Conservation (phyloP, 1,140 invertebrate species). For the Formica selysi region DNA sequence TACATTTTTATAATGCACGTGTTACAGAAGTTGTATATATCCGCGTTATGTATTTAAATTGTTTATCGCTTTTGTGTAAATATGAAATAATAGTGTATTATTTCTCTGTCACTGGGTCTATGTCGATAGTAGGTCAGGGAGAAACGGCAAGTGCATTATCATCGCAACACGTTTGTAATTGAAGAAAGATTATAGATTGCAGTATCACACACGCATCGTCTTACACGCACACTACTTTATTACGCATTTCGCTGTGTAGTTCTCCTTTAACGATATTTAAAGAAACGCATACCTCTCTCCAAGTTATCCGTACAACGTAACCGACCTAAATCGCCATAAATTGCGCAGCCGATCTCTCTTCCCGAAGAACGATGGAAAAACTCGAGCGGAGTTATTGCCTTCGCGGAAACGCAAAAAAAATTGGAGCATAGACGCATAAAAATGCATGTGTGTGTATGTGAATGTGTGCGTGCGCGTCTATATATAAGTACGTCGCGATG, state of each 20-base stretch:
- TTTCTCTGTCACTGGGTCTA: not conserved
- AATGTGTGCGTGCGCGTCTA: too few relatives aligned
- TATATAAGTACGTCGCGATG: not conserved
- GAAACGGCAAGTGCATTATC: not conserved
- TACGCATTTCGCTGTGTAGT: not conserved
- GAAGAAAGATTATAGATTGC: constrained; percentile 22
- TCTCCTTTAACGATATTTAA: constrained; percentile 51
- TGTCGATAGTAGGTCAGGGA: constrained; percentile 41
- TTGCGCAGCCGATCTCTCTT: constrained; percentile 54
- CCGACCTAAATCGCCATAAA: constrained; percentile 59
- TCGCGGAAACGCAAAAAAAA: constrained; percentile 41
- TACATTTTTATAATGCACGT: not conserved
- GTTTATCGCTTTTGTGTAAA: not conserved
- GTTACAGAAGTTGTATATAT: not conserved
- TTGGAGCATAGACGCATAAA: constrained; percentile 10
- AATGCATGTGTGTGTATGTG: not conserved
- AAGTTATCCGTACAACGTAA: constrained; percentile 42
- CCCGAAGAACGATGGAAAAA: constrained; percentile 51
- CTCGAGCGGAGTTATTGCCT: constrained; percentile 49
- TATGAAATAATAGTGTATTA: not conserved
- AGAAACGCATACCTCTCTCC: constrained; percentile 41
- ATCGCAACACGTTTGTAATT: constrained; percentile 15
- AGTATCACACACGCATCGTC: not conserved
- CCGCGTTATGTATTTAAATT: not conserved
- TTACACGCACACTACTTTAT: not conserved